Evolutionary conservation across 2,797 vertebrate genomes (phyloP).

Genomic region (Mionectes olivaceus): DNA sequence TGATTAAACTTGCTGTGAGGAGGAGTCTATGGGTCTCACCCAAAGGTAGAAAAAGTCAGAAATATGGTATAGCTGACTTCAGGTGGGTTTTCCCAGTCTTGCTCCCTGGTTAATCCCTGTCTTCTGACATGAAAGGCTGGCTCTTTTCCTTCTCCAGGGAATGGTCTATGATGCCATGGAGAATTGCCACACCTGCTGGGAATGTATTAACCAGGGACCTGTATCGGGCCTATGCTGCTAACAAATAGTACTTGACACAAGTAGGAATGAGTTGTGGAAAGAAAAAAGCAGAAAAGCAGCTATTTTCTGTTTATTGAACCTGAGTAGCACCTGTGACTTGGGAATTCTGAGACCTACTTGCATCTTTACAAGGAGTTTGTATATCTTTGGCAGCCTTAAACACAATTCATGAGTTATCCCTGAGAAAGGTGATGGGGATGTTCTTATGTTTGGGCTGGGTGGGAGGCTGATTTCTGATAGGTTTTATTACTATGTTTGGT

Average conservation of each 20-base stretch:
- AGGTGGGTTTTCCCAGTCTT: neutral
- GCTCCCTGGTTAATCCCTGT: neutral
- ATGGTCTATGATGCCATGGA: neutral
- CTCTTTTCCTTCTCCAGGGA: neutral
- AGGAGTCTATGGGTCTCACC: neutral
- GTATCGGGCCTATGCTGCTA: too few species aligned
- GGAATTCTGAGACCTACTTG: neutral
- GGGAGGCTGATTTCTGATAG: neutral
- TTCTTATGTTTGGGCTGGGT: neutral
- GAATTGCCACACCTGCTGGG: neutral
- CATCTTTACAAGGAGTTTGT: neutral
- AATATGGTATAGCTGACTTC: neutral
- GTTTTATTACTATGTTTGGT: neutral
- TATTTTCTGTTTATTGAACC: neutral
- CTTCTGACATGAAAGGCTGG: fast-evolving
- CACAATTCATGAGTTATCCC: neutral
- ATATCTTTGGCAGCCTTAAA: neutral
- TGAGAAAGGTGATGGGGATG: neutral
- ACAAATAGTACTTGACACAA: neutral
- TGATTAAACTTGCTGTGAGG: neutral
- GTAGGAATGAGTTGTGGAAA: neutral
- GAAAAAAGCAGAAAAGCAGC: neutral
- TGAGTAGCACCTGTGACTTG: fast-evolving
- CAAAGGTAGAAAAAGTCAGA: neutral
- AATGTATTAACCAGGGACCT: neutral